Conservation (phyloP, 2,113 vertebrate genomes). For the Gallinago undulata region DNA sequence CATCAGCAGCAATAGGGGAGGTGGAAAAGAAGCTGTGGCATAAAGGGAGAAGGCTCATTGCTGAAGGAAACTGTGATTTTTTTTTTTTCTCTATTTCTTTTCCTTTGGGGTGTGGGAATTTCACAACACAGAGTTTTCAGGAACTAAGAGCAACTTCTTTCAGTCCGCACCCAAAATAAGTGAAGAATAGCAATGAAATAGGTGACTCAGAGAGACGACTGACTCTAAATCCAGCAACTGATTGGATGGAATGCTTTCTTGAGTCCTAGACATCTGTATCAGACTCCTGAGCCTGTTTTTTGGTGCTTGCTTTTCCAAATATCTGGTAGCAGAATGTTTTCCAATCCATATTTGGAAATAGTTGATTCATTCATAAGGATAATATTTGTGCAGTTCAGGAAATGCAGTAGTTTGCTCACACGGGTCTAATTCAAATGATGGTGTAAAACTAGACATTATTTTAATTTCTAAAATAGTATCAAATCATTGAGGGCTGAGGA, state of each 20-base stretch:
- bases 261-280: conserved; percentile 47
- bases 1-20: neutral
- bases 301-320: conserved; percentile 51
- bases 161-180: conserved; percentile 33
- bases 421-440: neutral
- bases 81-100: neutral
- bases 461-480: neutral
- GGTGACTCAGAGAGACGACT: conserved; percentile 47
- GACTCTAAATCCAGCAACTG: neutral
- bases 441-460: neutral
- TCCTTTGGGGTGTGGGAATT: conserved; percentile 12
- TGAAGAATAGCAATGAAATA: conserved; percentile 53
- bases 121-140: conserved; percentile 31
- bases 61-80: neutral
- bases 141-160: conserved; percentile 32
- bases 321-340: conserved; percentile 61
- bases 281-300: conserved; percentile 45
- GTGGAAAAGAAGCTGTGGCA: neutral
- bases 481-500: neutral
- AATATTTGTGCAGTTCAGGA: conserved; percentile 41
- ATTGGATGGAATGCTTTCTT: conserved; percentile 49
- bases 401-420: conserved; percentile 5
- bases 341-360: conserved; percentile 66
- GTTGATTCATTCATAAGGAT: conserved; percentile 62
- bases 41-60: neutral